These are phyloP conservation scores for Hyperopisus bebe DNA, from an alignment of 2,113 vertebrate species.

Conservation along the genomic window DNA sequence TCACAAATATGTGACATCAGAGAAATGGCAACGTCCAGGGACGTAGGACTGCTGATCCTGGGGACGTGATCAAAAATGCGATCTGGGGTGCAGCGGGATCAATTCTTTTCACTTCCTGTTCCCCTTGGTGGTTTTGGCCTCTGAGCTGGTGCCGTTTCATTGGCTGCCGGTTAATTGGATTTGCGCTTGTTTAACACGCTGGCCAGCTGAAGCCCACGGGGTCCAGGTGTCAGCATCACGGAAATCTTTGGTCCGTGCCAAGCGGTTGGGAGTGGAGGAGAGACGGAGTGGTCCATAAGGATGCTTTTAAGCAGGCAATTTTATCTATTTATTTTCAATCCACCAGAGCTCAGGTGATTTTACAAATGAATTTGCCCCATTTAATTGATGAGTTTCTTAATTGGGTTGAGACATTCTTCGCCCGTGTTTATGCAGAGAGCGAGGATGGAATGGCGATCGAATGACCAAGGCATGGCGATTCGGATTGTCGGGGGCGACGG, in stretches of 20 bases:
- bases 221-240: background rate
- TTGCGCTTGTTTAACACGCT: slow-evolving; percentile 46
- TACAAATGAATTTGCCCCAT: background rate
- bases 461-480: background rate
- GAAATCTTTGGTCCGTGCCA: slow-evolving; percentile 24
- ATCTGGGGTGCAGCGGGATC: slow-evolving; percentile 46
- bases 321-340: background rate
- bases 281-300: background rate
- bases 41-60: background rate
- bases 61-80: slow-evolving; percentile 46
- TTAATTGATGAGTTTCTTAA: background rate
- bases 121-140: slow-evolving; percentile 40
- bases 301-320: background rate
- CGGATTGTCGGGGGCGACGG: background rate
- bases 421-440: background rate
- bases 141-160: slow-evolving; percentile 37
- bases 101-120: slow-evolving; percentile 49
- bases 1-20: background rate
- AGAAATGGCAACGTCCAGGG: background rate
- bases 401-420: background rate
- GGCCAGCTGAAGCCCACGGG: slow-evolving; percentile 13
- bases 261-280: background rate
- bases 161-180: slow-evolving; percentile 45
- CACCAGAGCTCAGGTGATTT: background rate
- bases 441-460: background rate